Conservation (phyloP, 2,888 invertebrate genomes). For the Deroplatys truncata region DNA sequence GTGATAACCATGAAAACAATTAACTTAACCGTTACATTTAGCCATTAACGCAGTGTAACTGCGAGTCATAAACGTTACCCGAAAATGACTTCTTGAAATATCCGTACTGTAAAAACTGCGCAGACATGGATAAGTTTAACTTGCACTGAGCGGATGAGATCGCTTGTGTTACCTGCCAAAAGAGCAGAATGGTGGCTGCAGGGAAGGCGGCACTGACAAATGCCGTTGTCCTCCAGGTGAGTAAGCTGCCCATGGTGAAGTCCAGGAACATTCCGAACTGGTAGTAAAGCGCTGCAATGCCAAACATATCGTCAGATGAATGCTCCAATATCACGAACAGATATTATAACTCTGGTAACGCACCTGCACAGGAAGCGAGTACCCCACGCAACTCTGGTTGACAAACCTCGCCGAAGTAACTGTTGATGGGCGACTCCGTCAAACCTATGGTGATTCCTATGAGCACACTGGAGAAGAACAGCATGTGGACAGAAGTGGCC, state of each 20-base stretch:
- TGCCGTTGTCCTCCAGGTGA: conserved; percentile 54
- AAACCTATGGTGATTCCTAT: conserved; percentile 56
- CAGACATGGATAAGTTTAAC: too few species aligned
- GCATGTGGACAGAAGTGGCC: conserved; percentile 47
- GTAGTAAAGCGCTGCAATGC: background rate
- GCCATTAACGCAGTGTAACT: too few species aligned
- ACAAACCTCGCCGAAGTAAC: conserved; percentile 57
- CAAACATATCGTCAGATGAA: background rate
- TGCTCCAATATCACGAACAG: too few species aligned
- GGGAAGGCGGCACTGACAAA: conserved; percentile 48
- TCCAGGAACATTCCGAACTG: conserved; percentile 50
- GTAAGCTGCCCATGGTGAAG: conserved; percentile 50
- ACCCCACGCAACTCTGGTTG: conserved; percentile 41
- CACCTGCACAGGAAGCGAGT: background rate
- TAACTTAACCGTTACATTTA: too few species aligned
- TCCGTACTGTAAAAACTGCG: too few species aligned
- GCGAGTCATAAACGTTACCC: too few species aligned
- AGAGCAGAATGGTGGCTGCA: conserved; percentile 46
- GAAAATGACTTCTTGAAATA: too few species aligned
- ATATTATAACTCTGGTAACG: background rate
- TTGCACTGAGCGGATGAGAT: too few species aligned
- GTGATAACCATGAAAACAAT: too few species aligned
- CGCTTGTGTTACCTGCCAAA: conserved; percentile 51
- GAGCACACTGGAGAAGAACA: conserved; percentile 52
- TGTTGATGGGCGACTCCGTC: conserved; percentile 57